Conservation (phyloP, 2,113 vertebrate species). For the Ia io region DNA sequence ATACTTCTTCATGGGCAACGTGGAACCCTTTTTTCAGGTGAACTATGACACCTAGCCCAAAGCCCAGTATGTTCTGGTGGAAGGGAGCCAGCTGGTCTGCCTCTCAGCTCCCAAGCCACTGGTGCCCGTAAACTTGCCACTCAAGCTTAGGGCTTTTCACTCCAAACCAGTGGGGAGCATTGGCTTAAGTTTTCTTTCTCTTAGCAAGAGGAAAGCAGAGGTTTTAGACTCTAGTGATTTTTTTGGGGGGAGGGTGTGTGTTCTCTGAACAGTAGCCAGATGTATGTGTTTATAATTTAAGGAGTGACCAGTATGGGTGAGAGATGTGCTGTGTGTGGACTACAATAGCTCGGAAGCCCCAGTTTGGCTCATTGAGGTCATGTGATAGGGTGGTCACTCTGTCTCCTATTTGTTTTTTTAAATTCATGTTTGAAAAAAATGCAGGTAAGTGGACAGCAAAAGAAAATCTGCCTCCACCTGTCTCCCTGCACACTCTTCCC, state of each 20-base stretch:
- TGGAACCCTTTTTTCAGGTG: not conserved
- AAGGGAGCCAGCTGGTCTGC: not conserved
- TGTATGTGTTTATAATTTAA: not conserved
- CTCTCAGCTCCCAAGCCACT: not conserved
- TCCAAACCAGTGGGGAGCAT: not conserved
- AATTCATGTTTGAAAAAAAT: not conserved
- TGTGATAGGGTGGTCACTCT: not conserved
- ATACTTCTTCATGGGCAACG: not conserved
- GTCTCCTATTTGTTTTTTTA: not conserved
- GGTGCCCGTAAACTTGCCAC: not conserved
- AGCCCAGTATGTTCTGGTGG: not conserved
- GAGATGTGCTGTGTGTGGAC: not conserved
- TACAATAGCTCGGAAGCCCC: not conserved
- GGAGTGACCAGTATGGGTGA: not conserved
- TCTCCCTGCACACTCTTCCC: not conserved
- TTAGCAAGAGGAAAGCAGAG: not conserved
- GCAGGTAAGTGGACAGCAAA: not conserved
- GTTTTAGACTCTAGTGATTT: not conserved
- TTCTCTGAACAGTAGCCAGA: not conserved
- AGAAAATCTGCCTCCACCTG: not conserved
- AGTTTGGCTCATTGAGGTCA: not conserved
- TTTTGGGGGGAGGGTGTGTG: not conserved
- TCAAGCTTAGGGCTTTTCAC: not conserved
- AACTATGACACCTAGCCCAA: not conserved
- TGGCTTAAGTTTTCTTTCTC: not conserved